A percentile compares a stretch with the other conserved stretches of the same genome.
Conservation (phyloP, 2,888 invertebrate genomes). For the Listrodromus nycthemerus region DNA sequence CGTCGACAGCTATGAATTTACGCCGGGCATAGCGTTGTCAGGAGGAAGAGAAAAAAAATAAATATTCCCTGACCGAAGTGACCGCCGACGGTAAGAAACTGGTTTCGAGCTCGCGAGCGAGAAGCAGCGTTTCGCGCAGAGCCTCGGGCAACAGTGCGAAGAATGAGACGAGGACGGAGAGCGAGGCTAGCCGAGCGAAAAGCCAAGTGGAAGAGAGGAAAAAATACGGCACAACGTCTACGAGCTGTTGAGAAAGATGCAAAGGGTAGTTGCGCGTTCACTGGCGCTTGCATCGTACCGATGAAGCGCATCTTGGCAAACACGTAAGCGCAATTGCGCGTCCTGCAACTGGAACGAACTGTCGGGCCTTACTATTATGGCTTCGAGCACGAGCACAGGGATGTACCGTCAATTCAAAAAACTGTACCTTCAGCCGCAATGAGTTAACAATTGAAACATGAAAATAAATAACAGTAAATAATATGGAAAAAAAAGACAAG, state of each 20-base stretch:
- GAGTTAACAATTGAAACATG: too few relatives aligned
- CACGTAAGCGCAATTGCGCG: constrained; percentile 35
- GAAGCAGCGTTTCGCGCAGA: constrained; percentile 33
- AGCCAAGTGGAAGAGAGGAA: constrained; percentile 34
- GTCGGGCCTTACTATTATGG: constrained; percentile 36
- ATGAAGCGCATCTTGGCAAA: constrained; percentile 3
- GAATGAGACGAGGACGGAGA: constrained; percentile 58
- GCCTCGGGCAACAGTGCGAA: constrained; percentile 53
- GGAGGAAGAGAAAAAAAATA: constrained; percentile 47
- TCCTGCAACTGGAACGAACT: background rate
- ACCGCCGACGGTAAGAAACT: constrained; percentile 66
- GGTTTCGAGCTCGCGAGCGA: constrained; percentile 59
- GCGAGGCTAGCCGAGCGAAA: constrained; percentile 10
- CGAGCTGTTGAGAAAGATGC: constrained; percentile 7
- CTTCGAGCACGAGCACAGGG: constrained; percentile 46
- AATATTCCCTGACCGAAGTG: constrained; percentile 55
- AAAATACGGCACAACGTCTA: constrained; percentile 24
- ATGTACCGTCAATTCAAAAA: too few relatives aligned
- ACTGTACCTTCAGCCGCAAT: too few relatives aligned
- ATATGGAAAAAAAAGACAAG: too few relatives aligned
- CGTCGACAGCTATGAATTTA: constrained; percentile 33
- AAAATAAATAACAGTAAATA: too few relatives aligned
- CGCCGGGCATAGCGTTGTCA: constrained; percentile 16
- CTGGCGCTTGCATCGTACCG: constrained; percentile 27
- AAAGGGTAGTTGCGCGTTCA: constrained; percentile 26